These are phyloP conservation scores for Andrena camellia DNA, from an alignment of 2,888 invertebrate species.

Conservation along the genomic window DNA sequence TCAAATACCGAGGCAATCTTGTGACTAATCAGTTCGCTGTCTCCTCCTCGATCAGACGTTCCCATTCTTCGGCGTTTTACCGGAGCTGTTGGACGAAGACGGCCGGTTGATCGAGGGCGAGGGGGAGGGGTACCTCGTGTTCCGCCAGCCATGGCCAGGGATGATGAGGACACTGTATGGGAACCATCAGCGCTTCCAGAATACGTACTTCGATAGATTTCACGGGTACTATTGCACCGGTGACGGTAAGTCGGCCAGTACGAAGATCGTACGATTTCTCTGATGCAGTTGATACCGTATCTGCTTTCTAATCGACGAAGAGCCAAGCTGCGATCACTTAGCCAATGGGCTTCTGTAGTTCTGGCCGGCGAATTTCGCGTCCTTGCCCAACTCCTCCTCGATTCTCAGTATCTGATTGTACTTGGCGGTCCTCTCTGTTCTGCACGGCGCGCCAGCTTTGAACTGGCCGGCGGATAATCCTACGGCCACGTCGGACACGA, in stretches of 20 bases:
- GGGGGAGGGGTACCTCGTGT: conserved; percentile 98
- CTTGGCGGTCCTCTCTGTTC: conserved; percentile 77
- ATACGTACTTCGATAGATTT: conserved; percentile 97
- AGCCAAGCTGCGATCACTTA: conserved; percentile 36
- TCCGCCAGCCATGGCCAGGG: conserved; percentile 98
- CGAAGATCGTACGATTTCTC: neutral
- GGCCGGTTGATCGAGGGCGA: conserved; percentile 94
- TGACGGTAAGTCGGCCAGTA: conserved; percentile 90
- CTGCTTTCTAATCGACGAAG: neutral
- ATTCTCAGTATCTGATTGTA: conserved; percentile 82
- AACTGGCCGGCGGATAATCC: conserved; percentile 79
- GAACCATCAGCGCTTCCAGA: conserved; percentile 95
- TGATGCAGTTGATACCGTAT: neutral
- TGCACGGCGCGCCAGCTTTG: conserved; percentile 80
- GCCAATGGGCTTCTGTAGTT: conserved; percentile 72
- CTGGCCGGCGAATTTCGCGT: conserved; percentile 77
- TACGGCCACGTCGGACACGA: conserved; percentile 79
- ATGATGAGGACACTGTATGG: conserved; percentile 98
- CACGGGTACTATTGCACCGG: conserved; percentile 99
- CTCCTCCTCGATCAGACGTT: conserved; percentile 89
- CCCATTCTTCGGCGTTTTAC: conserved; percentile 98
- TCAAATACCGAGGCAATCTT: neutral
- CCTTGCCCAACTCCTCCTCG: conserved; percentile 80
- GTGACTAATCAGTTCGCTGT: conserved; percentile 1
- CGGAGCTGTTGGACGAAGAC: conserved; percentile 94